Percentiles rank a stretch among this genome's conserved stretches.
phyloP scores from a whole-genome alignment of 1,140 invertebrate genomes.

The Sitophilus oryzae region DNA sequence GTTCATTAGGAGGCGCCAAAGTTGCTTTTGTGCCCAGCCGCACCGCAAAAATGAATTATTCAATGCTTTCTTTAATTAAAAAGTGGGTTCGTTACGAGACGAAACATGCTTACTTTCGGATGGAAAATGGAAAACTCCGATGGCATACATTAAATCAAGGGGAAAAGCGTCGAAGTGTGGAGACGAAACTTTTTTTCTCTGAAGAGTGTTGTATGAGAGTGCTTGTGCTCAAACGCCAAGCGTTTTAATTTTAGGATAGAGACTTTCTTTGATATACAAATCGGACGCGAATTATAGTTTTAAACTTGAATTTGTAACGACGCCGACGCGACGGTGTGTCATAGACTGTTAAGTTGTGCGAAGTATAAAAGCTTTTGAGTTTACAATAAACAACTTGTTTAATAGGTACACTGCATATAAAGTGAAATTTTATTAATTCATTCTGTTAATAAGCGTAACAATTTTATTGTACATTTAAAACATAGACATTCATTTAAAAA shows the following conservation, averaged over 20 bases:
- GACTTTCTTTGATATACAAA: conserved; percentile 8
- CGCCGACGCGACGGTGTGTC: too few species aligned
- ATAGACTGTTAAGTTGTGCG: too few species aligned
- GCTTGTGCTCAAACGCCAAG: background rate
- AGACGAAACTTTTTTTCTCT: too few species aligned
- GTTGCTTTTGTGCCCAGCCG: conserved; percentile 14
- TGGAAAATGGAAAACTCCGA: conserved; percentile 21
- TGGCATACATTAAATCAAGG: conserved; percentile 17
- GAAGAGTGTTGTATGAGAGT: too few species aligned
- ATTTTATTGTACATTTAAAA: too few species aligned
- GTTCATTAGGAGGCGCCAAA: conserved; percentile 17
- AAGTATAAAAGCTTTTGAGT: too few species aligned
- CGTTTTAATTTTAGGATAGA: conserved; percentile 6
- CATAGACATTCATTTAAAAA: too few species aligned
- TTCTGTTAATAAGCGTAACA: too few species aligned
- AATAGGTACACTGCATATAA: too few species aligned
- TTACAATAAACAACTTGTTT: too few species aligned
- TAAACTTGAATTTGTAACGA: too few species aligned
- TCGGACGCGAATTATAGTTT: background rate
- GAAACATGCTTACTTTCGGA: conserved; percentile 25
- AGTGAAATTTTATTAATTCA: too few species aligned
- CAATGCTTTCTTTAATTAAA: conserved; percentile 28
- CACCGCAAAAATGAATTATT: conserved; percentile 27
- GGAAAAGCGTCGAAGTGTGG: background rate
- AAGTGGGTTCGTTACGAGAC: conserved; percentile 25